Conservation (phyloP, 2,888 invertebrate species). For the Galeopsomyia nigrocyanea region DNA sequence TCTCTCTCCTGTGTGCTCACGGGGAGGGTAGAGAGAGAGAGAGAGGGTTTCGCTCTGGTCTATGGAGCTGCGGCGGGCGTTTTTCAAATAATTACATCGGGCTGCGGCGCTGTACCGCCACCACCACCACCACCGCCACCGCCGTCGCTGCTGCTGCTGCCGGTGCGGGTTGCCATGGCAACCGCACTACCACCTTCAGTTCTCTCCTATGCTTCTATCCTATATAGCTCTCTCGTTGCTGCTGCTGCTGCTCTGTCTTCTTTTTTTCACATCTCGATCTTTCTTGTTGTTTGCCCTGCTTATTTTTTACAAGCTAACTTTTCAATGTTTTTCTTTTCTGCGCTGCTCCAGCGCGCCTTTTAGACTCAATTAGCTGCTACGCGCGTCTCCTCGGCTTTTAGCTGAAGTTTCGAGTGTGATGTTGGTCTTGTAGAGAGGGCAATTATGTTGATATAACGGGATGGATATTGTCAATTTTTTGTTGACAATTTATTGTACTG, state of each 20-base stretch:
- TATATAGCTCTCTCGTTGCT: constrained; percentile 3
- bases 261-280: not conserved
- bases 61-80: constrained; percentile 63
- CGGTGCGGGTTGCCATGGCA: constrained; percentile 66
- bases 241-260: not conserved
- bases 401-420: not conserved
- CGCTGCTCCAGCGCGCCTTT: not conserved
- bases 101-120: constrained; percentile 51
- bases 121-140: no score
- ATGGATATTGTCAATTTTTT: not conserved
- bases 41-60: constrained; percentile 50
- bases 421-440: not conserved
- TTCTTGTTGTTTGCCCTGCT: constrained; percentile 6
- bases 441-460: not conserved
- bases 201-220: constrained; percentile 49
- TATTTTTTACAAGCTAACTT: constrained; percentile 31
- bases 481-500: not conserved
- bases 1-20: not conserved
- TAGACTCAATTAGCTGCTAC: constrained; percentile 26
- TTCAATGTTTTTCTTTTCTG: constrained; percentile 16
- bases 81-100: constrained; percentile 71
- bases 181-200: constrained; percentile 64
- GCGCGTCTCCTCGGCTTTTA: not conserved
- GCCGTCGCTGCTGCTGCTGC: constrained; percentile 58
- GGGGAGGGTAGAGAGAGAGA: constrained; percentile 57